These are phyloP conservation scores for Conops quadrifasciatus DNA, from an alignment of 2,888 invertebrate genomes.

Conservation along the genomic window DNA sequence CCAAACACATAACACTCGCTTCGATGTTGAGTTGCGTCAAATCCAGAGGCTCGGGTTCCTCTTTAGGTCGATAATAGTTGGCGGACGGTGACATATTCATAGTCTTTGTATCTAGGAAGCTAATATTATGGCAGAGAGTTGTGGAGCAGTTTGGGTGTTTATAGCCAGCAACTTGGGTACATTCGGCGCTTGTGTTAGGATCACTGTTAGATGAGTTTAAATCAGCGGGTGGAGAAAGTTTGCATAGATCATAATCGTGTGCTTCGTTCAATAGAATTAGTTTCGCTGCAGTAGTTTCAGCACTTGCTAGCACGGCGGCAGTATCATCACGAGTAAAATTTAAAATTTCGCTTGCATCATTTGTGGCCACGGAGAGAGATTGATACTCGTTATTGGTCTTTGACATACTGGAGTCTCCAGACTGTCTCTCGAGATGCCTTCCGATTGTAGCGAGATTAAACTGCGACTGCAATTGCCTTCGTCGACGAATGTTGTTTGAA, in stretches of 20 bases:
- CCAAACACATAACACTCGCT: conserved; percentile 86
- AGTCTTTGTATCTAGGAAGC: conserved; percentile 68
- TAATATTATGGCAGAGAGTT: conserved; percentile 50
- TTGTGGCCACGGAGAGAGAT: conserved; percentile 53
- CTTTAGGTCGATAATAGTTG: conserved; percentile 80
- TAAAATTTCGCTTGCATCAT: conserved; percentile 50
- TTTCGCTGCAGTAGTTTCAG: conserved; percentile 34
- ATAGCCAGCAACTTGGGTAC: conserved; percentile 45
- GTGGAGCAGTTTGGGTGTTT: conserved; percentile 47
- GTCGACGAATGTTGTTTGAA: conserved; percentile 43
- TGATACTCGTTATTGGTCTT: conserved; percentile 51
- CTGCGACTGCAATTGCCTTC: conserved; percentile 60
- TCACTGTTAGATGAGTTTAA: neutral
- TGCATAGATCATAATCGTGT: conserved; percentile 17
- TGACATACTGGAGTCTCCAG: conserved; percentile 12
- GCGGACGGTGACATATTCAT: conserved; percentile 69
- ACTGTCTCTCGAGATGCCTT: conserved; percentile 52
- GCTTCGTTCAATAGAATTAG: conserved; percentile 49
- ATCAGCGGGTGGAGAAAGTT: conserved; percentile 12
- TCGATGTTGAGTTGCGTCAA: conserved; percentile 86
- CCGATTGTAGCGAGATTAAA: conserved; percentile 60
- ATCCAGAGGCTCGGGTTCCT: conserved; percentile 87
- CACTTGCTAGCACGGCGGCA: conserved; percentile 22
- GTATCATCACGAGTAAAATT: conserved; percentile 37
- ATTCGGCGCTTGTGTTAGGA: conserved; percentile 34